phyloP scores from a whole-genome alignment of 2,888 invertebrate species.

The Heliconius ethilla region DNA sequence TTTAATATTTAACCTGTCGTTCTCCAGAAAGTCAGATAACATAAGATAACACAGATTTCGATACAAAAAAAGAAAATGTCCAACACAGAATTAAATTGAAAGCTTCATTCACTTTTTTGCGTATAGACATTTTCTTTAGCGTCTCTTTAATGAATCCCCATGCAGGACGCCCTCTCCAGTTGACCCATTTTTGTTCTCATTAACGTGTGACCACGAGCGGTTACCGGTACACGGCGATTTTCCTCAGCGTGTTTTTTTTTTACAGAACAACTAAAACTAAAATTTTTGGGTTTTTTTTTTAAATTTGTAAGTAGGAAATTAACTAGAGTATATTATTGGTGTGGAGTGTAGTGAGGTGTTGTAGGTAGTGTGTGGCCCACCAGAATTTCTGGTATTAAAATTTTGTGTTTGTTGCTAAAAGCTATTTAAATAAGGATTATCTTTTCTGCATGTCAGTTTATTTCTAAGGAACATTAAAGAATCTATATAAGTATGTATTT shows the following conservation, averaged over 20 bases:
- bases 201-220: constrained; percentile 70
- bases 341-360: neutral
- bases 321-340: neutral
- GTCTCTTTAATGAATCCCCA: constrained; percentile 46
- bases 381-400: no score
- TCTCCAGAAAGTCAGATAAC: neutral
- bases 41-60: neutral
- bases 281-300: neutral
- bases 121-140: constrained; percentile 39
- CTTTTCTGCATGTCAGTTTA: no score
- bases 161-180: constrained; percentile 49
- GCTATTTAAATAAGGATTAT: no score
- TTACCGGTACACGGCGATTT: constrained; percentile 64
- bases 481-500: no score
- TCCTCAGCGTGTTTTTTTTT: constrained; percentile 46
- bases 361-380: no score
- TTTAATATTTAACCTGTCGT: neutral
- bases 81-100: constrained; percentile 28
- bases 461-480: no score
- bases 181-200: constrained; percentile 70
- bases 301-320: neutral
- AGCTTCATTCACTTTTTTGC: constrained; percentile 34
- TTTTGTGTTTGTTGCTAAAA: no score
- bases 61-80: constrained; percentile 2
- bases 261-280: constrained; percentile 31